phyloP scores from a whole-genome alignment of 2,888 invertebrate genomes.

The Meliscaeva auricollis region DNA sequence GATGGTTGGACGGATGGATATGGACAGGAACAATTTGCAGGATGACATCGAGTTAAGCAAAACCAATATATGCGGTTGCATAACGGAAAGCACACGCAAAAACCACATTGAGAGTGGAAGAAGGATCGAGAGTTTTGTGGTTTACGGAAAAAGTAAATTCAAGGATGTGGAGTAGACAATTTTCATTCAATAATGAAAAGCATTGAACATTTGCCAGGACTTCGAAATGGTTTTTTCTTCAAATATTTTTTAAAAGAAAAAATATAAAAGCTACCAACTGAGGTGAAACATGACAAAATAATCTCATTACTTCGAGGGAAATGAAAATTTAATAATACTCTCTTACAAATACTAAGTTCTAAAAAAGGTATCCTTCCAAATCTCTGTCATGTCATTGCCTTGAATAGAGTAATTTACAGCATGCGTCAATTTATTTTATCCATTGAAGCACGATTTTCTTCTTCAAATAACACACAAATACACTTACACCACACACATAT shows the following conservation, averaged over 20 bases:
- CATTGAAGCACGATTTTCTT: constrained; percentile 30
- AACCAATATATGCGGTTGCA: constrained; percentile 22
- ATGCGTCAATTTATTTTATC: constrained; percentile 47
- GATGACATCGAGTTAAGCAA: constrained; percentile 54
- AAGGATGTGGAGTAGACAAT: constrained; percentile 17
- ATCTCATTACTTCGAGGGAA: no score
- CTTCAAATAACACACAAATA: constrained; percentile 47
- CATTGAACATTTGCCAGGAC: no score
- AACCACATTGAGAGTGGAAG: constrained; percentile 3
- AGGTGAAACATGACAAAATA: no score
- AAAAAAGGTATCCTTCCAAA: not conserved
- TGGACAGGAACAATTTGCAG: constrained; percentile 45
- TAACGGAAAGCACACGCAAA: constrained; percentile 27
- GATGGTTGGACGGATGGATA: constrained; percentile 29
- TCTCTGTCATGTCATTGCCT: not conserved
- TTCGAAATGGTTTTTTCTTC: no score
- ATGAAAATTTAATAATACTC: not conserved
- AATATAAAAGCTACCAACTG: no score
- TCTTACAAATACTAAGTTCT: not conserved
- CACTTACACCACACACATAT: not conserved
- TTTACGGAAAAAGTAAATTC: not conserved
- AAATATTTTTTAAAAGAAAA: no score
- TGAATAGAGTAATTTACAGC: constrained; percentile 16
- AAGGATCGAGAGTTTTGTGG: constrained; percentile 26
- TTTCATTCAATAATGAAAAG: constrained; percentile 13